Evolutionary conservation across 2,888 invertebrate species (phyloP), one percentile per base, ranked within the genome.

Genomic region (Dyspetes luteomarginatus): DNA sequence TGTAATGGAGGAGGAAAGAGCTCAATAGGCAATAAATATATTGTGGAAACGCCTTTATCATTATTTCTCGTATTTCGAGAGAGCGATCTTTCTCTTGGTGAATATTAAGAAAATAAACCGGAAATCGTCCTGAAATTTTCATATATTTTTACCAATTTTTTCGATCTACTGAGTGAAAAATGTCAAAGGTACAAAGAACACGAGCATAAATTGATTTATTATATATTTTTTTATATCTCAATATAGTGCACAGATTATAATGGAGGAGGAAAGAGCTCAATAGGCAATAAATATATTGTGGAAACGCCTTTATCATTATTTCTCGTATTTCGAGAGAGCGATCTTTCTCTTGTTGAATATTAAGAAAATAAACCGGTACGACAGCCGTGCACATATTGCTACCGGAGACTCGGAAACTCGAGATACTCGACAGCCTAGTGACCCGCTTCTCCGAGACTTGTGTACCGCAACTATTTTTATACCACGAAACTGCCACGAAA

Each of bases 381-480:
- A 41, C 22, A 36, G 55, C 56, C 30, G 58, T 60, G 55, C 81
- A 80, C 82, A 69, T 82, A 86, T 85, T 82, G 83, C 83, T 77
- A 81, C 85, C 84, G 62, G 83, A 87, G 86, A 86, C 88, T 86
- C 83, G 85, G 86, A 78, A 84, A 85, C 82, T 79, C 82, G 79
- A 83, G 87, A 85, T 82, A 87, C 84, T 74, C 86, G 84, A 85
- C 87, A 91, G 87, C 90, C 91, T 88, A 89, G 90, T 91, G 90
- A 91, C 91, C 91, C 85, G 91, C 84, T 91, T 91, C 86, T 88
- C 90, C 86, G 88, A n/a, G n/a, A 86, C 86, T 71, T 73, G 86
- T 88, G 83, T 83, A 89, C 89, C 88, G 80, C 89, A 90, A 48
- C 90, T 91, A 91, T 91, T 91, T 91, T 91, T 91, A 91, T 86